Conservation (phyloP, 1,140 invertebrate genomes). For the Drosophila seguyi region DNA sequence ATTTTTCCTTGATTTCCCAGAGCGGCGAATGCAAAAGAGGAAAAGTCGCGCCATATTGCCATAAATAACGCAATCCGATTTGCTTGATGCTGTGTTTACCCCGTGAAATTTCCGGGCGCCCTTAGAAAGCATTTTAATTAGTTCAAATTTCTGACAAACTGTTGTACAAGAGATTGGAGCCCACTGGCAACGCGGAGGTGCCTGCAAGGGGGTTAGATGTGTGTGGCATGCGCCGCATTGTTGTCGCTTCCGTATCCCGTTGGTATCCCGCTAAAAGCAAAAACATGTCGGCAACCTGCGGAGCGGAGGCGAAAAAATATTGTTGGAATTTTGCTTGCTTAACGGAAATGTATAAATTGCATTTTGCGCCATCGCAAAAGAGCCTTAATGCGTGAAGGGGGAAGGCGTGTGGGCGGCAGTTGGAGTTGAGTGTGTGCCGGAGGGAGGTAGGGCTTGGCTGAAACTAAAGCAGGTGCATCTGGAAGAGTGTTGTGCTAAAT, state of each 20-base stretch:
- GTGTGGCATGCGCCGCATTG: slow-evolving; percentile 32
- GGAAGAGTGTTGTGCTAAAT: slow-evolving; percentile 75
- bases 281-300: slow-evolving; percentile 54
- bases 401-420: background rate
- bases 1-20: slow-evolving; percentile 64
- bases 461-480: slow-evolving; percentile 61
- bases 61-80: slow-evolving; percentile 71
- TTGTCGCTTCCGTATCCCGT: slow-evolving; percentile 52
- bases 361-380: slow-evolving; percentile 62
- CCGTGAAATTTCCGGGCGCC: slow-evolving; percentile 56
- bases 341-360: slow-evolving; percentile 83
- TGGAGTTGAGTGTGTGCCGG: slow-evolving; percentile 7
- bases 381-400: slow-evolving; percentile 51
- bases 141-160: slow-evolving; percentile 44
- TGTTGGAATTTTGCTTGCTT: slow-evolving; percentile 66
- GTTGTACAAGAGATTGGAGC: slow-evolving; percentile 8
- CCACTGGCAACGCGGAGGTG: background rate
- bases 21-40: slow-evolving; percentile 35
- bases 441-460: slow-evolving; percentile 19
- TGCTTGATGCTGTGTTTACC: slow-evolving; percentile 24
- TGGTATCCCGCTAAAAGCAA: slow-evolving; percentile 66
- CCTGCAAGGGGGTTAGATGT: background rate
- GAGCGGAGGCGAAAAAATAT: slow-evolving; percentile 51
- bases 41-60: slow-evolving; percentile 58
- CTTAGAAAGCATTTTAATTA: slow-evolving; percentile 69